Evolutionary conservation across 2,888 invertebrate genomes (phyloP), one percentile per base, ranked within the genome.

Genomic region (Eristalinus sepulchralis): DNA sequence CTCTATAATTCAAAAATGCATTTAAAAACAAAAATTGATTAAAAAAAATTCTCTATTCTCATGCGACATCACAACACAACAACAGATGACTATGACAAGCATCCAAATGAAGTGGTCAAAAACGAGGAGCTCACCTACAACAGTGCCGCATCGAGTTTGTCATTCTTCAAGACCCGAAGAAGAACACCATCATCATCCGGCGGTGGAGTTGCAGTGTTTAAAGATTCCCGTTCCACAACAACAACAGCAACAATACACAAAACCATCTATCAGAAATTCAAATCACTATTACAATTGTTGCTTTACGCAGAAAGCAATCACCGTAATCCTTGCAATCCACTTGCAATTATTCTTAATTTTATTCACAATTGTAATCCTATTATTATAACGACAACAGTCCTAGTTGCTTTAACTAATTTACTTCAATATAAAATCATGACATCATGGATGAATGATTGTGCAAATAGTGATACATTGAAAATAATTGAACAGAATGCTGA

Each of bases 91-190:
- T 96, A 96, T 91, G 97, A 97, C 91, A 97, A 97, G 92, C 95
- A 96, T 93, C 97, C 96, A 83, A 98, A 97, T 93, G 97, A 98
- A 93, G 97, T 97, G 89, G 97, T 97, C 90, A 98, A 97, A 94
- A 97, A 97, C 92, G 97, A 97, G 93, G 97, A 97, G 94, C 93
- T 98, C 91, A 97, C 97, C 79, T 96, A 96, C 91, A 95, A 94
- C 90, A 94, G 94, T 86, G 92, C 90, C 84, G 90, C 91, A 62
- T 79, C 88, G 75, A 83, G 88, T 36, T 55, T 84, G 24, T 86
- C 73, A 11, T 75, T 78, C 62, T 87, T 73, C 70, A 88, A 79
- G 66, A 66, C 72, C 10, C 76, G 76, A 8, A 72, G 86, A 78
- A 86, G 75, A 75, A 17, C 76, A n/a, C 24, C 13, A 39, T 17